Evolutionary conservation across 2,797 vertebrate species (phyloP).

Genomic region (Chiloscyllium punctatum): DNA sequence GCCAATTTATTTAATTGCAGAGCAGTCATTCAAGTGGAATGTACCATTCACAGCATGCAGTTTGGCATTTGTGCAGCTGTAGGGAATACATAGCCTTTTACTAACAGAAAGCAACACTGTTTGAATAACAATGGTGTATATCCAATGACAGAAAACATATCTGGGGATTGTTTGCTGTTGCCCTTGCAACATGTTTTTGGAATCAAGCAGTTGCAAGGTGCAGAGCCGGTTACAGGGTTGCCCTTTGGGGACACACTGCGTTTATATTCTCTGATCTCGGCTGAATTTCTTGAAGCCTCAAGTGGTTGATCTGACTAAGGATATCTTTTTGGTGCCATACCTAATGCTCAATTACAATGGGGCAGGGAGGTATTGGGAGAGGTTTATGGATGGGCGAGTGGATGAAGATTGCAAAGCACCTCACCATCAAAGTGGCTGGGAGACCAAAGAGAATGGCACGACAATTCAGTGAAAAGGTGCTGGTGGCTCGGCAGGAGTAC

Average conservation of each 20-base stretch:
- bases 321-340: background rate
- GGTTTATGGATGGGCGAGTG: background rate
- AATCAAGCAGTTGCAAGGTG: background rate
- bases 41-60: background rate
- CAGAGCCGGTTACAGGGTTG: background rate
- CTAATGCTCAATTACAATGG: background rate
- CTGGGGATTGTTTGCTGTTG: background rate
- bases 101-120: background rate
- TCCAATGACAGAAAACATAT: background rate
- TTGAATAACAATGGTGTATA: background rate
- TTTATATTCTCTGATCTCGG: background rate
- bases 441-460: background rate
- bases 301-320: background rate
- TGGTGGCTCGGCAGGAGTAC: background rate
- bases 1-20: background rate
- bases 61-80: background rate
- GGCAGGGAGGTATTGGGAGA: background rate
- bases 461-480: background rate
- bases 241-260: background rate
- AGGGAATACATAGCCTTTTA: background rate
- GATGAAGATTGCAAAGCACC: no score
- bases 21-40: slow-evolving; percentile 6
- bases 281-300: background rate
- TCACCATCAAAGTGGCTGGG: background rate
- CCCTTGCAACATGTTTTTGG: background rate